Percentiles rank a stretch among this genome's conserved stretches.
Evolutionary conservation across 2,888 invertebrate species (phyloP).

Genomic region (Zeuzera pyrina): DNA sequence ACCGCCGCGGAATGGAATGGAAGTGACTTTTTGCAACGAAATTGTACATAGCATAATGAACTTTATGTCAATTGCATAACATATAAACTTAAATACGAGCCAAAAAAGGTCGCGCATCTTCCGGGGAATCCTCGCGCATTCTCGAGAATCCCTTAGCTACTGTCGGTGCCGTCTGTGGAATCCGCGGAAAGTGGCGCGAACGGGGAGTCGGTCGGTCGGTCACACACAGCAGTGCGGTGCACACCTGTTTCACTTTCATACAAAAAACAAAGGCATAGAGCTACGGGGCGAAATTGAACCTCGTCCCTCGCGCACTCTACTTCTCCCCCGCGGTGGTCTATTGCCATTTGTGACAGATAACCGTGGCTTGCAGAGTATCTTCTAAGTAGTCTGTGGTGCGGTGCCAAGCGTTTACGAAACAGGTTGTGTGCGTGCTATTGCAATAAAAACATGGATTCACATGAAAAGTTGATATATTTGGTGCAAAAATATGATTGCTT

Average conservation of each 20-base stretch:
- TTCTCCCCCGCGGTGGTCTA: too few species aligned
- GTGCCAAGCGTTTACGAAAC: constrained; percentile 1
- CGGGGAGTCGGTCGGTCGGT: too few species aligned
- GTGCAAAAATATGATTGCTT: constrained; percentile 8
- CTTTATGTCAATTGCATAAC: constrained; percentile 5
- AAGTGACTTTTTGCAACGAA: constrained; percentile 3
- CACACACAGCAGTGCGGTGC: too few species aligned
- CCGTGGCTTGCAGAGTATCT: too few species aligned
- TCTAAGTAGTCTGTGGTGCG: too few species aligned
- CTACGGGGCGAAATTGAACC: too few species aligned
- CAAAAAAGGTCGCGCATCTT: constrained; percentile 1
- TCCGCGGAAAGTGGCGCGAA: too few species aligned
- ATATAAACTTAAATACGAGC: neutral
- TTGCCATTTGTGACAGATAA: too few species aligned
- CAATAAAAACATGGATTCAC: constrained; percentile 6
- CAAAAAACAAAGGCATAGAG: too few species aligned
- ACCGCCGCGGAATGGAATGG: constrained; percentile 5
- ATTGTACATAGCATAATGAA: constrained; percentile 6
- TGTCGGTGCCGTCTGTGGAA: too few species aligned
- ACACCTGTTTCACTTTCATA: too few species aligned
- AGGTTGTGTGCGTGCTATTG: neutral
- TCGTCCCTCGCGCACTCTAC: too few species aligned
- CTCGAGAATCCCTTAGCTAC: constrained; percentile 5
- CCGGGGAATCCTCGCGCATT: constrained; percentile 4
- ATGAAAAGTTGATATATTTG: constrained; percentile 6